phyloP scores from a whole-genome alignment of 2,888 invertebrate species.

The Drosophila sordidapex region DNA sequence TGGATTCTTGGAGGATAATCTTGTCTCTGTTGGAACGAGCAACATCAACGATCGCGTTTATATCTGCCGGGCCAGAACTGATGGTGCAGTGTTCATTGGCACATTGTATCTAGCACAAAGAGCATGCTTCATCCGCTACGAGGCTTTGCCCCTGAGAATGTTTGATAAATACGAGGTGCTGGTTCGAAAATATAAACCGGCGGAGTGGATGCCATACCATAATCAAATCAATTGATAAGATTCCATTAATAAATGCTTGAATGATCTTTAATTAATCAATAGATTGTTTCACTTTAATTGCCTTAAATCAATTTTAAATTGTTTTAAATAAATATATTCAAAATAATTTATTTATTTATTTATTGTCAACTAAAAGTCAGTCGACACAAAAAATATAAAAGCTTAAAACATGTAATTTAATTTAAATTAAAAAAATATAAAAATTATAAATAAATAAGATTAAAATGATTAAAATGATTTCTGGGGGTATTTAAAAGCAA shows the following conservation, averaged over 20 bases:
- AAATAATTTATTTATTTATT: background rate
- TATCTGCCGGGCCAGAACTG: slow-evolving; percentile 35
- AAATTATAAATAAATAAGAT: too few relatives aligned
- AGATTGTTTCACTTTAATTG: background rate
- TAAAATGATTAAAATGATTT: too few relatives aligned
- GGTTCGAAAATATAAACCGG: slow-evolving; percentile 16
- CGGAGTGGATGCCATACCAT: background rate
- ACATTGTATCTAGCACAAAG: slow-evolving; percentile 15
- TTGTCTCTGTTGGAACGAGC: slow-evolving; percentile 52
- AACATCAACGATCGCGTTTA: slow-evolving; percentile 29
- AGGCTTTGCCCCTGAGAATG: background rate
- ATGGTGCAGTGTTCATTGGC: slow-evolving; percentile 37
- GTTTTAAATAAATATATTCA: background rate
- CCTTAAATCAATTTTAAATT: too few relatives aligned
- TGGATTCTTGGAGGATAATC: slow-evolving; percentile 40
- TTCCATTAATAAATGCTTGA: background rate
- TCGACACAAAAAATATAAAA: too few relatives aligned
- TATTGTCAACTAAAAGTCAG: too few relatives aligned
- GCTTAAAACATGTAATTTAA: too few relatives aligned
- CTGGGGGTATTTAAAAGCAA: too few relatives aligned
- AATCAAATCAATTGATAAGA: slow-evolving; percentile 4
- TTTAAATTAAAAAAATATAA: too few relatives aligned
- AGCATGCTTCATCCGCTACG: slow-evolving; percentile 31
- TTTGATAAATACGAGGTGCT: slow-evolving; percentile 48
- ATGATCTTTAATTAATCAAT: background rate